Conservation (phyloP, 1,140 invertebrate genomes). For the Dinothrombium tinctorium region DNA sequence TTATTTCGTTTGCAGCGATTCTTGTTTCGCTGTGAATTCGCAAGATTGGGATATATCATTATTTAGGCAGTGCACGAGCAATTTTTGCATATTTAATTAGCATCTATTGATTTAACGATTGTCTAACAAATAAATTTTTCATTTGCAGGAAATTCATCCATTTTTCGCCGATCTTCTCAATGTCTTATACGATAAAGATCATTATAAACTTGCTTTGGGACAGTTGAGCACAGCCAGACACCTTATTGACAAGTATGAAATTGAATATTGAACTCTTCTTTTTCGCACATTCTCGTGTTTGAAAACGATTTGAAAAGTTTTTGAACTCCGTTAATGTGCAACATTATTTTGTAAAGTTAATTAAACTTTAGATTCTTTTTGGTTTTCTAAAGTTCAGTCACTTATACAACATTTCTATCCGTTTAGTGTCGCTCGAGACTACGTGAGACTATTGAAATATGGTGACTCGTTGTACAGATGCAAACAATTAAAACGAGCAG, state of each 20-base stretch:
- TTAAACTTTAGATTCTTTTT: slow-evolving; percentile 6
- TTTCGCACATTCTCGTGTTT: slow-evolving; percentile 1
- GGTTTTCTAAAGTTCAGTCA: slow-evolving; percentile 11
- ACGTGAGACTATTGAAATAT: slow-evolving; percentile 79
- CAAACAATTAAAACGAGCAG: slow-evolving; percentile 88
- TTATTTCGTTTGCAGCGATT: too few species aligned
- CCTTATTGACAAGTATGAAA: slow-evolving; percentile 75
- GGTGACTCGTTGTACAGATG: slow-evolving; percentile 92
- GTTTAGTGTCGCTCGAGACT: slow-evolving; percentile 81
- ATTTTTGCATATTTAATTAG: slow-evolving; percentile 10
- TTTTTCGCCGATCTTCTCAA: slow-evolving; percentile 99
- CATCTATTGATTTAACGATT: slow-evolving; percentile 2
- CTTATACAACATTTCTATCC: slow-evolving; percentile 9
- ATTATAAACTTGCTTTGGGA: slow-evolving; percentile 93
- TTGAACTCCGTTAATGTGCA: slow-evolving; percentile 9
- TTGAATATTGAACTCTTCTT: background rate
- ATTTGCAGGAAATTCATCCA: slow-evolving; percentile 66
- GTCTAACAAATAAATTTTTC: slow-evolving; percentile 8
- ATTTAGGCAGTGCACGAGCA: too few species aligned
- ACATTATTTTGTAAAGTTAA: slow-evolving; percentile 6
- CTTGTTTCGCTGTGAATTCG: too few species aligned
- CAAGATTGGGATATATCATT: too few species aligned
- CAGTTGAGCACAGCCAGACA: slow-evolving; percentile 93
- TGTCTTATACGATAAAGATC: slow-evolving; percentile 96
- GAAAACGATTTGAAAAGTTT: background rate